Percentiles rank a stretch among this genome's conserved stretches.
Evolutionary conservation across 2,797 vertebrate genomes (phyloP).

Genomic region (Oryzias dopingdopingensis): DNA sequence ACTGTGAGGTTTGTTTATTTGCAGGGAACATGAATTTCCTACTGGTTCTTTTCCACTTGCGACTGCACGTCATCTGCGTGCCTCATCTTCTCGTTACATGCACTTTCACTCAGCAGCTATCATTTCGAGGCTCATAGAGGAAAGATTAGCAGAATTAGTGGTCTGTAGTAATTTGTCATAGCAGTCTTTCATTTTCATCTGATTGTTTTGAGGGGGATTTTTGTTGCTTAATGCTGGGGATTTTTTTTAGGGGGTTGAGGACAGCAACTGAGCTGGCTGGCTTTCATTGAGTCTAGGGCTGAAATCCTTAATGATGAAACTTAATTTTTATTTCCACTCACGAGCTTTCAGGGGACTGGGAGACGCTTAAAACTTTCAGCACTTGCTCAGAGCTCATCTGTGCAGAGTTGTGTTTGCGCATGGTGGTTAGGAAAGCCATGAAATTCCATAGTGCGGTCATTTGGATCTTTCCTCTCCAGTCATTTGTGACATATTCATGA

Average conservation of each 20-base stretch:
- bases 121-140: constrained; percentile 8
- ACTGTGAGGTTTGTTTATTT: constrained; percentile 49
- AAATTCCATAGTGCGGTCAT: constrained; percentile 18
- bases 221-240: constrained; percentile 27
- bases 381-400: constrained; percentile 42
- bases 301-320: constrained; percentile 55
- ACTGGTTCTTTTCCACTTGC: constrained; percentile 30
- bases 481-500: constrained; percentile 9
- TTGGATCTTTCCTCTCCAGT: constrained; percentile 8
- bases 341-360: constrained; percentile 11
- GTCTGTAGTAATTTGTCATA: constrained; percentile 27
- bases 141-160: constrained; percentile 23
- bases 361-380: constrained; percentile 57
- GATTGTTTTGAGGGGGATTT: constrained; percentile 27
- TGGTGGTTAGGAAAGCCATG: constrained; percentile 10
- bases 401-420: constrained; percentile 22
- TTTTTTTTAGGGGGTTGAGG: constrained; percentile 37
- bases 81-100: constrained; percentile 23
- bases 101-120: constrained; percentile 18
- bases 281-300: constrained; percentile 34
- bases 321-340: constrained; percentile 73
- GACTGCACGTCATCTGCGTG: constrained; percentile 14
- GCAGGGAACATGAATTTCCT: constrained; percentile 25
- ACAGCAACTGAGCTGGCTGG: constrained; percentile 56
- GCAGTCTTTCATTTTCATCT: constrained; percentile 34